Conservation (phyloP, 2,797 vertebrate genomes). For the Periparus ater region DNA sequence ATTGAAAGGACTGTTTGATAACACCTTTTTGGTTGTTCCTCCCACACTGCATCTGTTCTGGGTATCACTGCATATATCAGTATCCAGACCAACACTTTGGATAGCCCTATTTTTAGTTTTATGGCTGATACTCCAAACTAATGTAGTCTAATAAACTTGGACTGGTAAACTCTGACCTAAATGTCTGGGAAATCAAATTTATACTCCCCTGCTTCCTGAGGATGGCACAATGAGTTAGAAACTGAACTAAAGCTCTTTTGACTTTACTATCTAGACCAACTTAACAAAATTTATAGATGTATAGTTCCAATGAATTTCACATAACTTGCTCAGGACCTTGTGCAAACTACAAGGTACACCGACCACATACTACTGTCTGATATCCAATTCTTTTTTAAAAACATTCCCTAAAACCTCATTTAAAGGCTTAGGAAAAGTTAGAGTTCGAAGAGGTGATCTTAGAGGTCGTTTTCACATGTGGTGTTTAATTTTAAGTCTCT, state of each 20-base stretch:
- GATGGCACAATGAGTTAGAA: background rate
- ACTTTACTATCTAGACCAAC: background rate
- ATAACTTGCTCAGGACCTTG: background rate
- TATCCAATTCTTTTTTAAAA: background rate
- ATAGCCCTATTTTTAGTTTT: background rate
- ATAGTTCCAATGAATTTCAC: background rate
- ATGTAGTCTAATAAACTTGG: background rate
- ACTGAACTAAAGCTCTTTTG: background rate
- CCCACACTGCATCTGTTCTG: background rate
- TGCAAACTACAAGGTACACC: fast-evolving
- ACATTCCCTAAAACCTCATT: background rate
- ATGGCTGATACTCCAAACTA: background rate
- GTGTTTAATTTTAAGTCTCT: background rate
- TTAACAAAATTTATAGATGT: background rate
- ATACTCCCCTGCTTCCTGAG: background rate
- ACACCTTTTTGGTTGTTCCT: background rate
- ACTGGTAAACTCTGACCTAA: background rate
- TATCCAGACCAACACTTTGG: background rate
- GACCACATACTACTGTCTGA: background rate
- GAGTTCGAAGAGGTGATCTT: background rate
- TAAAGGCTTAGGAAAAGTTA: background rate
- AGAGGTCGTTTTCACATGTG: background rate
- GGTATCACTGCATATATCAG: background rate
- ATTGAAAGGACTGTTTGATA: background rate
- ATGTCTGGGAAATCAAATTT: background rate